Evolutionary conservation across 1,140 invertebrate genomes (phyloP), one percentile per base, ranked within the genome.

Genomic region (Caerostris extrusa): DNA sequence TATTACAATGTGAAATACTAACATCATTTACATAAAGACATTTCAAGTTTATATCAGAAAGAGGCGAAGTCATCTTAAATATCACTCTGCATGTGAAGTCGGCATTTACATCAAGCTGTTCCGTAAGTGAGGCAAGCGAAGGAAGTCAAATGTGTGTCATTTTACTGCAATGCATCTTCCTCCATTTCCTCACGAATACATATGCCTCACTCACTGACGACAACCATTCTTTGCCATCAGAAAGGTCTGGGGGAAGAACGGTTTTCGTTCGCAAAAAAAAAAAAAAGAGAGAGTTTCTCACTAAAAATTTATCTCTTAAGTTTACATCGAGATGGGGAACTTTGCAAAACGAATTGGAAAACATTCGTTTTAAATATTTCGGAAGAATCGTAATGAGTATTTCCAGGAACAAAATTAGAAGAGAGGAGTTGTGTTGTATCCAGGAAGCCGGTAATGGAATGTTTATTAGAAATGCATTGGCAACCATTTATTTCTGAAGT

Each of bases 11-110:
- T 53, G 71, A 77, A 77, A 77, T 77, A 50, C 71, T 77, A 77
- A 77, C 34, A 77, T 53, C 71, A 77, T 77, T 77, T 77, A 77
- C 71, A 77, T 77, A 77, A 77, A 77, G 71, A 34, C 71, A 50
- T 77, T 77, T 77, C 71, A 12, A 77, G 71, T 77, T 77, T 53
- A 77, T 77, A 77, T 77, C 71, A 53, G 55, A 19, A 57, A 56
- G 19, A 17, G 55, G 7, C 34, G 34, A 19, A 57, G 55, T 83
- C 56, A 56, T 58, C 82, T 83, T 83, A 83, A 83, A 83, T 83
- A 83, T 83, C 82, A 83, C 56, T 83, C 57, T 58, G 82, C 55
- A 83, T 83, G 82, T 55, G 56, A 58, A 83, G 82, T 83, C n/a
- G 12, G 6, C 82, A 83, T 83, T 83, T 58, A 19, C 56, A 58